Evolutionary conservation across 2,113 vertebrate species (phyloP).

Genomic region (Alaudala cheleensis): DNA sequence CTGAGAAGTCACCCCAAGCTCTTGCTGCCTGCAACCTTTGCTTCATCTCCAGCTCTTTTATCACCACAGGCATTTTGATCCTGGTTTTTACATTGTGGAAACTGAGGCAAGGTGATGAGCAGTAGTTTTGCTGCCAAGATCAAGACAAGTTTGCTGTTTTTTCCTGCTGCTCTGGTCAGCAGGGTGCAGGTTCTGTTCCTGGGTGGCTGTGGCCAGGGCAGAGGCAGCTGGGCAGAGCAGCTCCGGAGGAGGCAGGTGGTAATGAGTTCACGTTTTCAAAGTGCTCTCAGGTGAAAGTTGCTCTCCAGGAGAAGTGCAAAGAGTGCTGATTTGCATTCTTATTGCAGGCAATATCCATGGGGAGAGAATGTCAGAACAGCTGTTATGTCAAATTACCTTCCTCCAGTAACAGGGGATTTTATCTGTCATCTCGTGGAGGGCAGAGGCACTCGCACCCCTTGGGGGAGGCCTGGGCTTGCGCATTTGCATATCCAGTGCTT

Average conservation of each 20-base stretch:
- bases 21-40: not conserved
- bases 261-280: conserved; percentile 48
- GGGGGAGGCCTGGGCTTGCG: conserved; percentile 42
- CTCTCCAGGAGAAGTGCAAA: conserved; percentile 52
- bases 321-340: conserved; percentile 70
- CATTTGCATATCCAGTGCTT: not conserved
- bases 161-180: fast-evolving
- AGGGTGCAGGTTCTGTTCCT: not conserved
- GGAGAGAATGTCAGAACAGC: conserved; percentile 71
- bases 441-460: conserved; percentile 55
- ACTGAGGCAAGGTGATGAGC: not conserved
- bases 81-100: fast-evolving
- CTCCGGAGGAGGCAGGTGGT: not conserved
- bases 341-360: conserved; percentile 63
- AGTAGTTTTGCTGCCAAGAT: not conserved
- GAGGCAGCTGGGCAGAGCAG: not conserved
- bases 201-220: not conserved
- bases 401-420: conserved; percentile 57
- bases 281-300: conserved; percentile 55
- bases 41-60: not conserved
- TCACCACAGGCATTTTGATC: not conserved
- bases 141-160: not conserved
- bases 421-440: conserved; percentile 64
- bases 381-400: conserved; percentile 72
- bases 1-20: not conserved